Base-by-base conservation (phyloP, 2,113 vertebrate species). In the Syngnathus floridae region DNA sequence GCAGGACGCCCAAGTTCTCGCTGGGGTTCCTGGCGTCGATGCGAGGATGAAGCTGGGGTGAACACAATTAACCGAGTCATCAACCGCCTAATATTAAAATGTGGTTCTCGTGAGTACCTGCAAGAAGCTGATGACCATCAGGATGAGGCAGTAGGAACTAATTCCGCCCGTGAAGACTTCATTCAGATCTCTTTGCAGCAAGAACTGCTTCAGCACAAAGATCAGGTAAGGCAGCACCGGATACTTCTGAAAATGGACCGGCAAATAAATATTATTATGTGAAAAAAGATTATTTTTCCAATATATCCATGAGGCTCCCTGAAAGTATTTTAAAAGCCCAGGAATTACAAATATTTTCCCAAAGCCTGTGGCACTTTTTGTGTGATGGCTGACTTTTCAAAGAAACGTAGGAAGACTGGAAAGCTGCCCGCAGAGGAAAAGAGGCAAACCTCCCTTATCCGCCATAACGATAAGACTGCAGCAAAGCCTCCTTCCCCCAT, bases 1-100 rank as follows among this genome's bases (percentile, higher is more conserved):
- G 92, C 88, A 99, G 91, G 87, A 97, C 90, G 73, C 96, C 97
- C 79, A 97, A 91, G 87, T 99, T 98, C 81, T 93, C 93, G 72
- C 85, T 93, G 81, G 93, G 92, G 82, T 92, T 93, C 76, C 92
- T 93, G 84, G 94, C 94, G 74, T 99, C 95, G 69, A 96, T 95
- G 52, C 96, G 93, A 72, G 96, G 94, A 89, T 99, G 97, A 70
- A 97, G 90, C 97, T 99, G 78, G 66, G 78, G 80, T 3, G 26
- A 31, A 31, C 26, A 31, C 26, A 31, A 31, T 31, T 31, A 31
- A 31, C 26, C 26, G 26, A 31, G 26, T 31, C 26, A 31, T 31
- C 3, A 31, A 31, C 26, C 2, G 3, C 0, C 26, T 3, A 31
- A 31, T 31, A 31, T 31, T 3, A 31, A 31, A 31, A 31, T 31